Evolutionary conservation across 2,113 vertebrate genomes (phyloP).

Genomic region (Fulmarus glacialis): DNA sequence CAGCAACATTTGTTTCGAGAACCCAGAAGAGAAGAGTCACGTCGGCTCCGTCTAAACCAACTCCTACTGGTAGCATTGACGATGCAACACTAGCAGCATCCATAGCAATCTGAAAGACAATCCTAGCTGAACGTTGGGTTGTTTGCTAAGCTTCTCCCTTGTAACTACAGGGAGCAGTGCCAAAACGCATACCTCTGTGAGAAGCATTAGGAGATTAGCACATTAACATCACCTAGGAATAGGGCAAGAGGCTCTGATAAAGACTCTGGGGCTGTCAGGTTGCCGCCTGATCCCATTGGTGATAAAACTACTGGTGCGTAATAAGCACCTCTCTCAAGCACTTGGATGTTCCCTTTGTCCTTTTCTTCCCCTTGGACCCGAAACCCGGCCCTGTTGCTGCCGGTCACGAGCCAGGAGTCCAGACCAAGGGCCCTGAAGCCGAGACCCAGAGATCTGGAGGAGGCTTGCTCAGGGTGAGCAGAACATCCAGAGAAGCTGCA

Average conservation of each 20-base stretch:
- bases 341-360: not conserved
- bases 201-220: not conserved
- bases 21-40: not conserved
- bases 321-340: not conserved
- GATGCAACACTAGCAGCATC: not conserved
- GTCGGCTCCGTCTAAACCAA: not conserved
- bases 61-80: not conserved
- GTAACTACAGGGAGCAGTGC: not conserved
- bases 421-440: not conserved
- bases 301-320: not conserved
- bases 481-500: not conserved
- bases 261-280: not conserved
- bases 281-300: not conserved
- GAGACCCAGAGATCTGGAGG: not conserved
- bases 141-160: not conserved
- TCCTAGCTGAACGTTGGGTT: fast-evolving
- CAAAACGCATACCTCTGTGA: not conserved
- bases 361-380: not conserved
- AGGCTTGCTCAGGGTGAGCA: not conserved
- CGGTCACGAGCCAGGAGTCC: not conserved
- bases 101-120: not conserved
- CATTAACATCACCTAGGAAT: not conserved
- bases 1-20: not conserved
- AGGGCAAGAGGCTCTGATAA: not conserved
- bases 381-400: not conserved